phyloP scores from a whole-genome alignment of 2,888 invertebrate genomes.

The Choreutis nemorana region DNA sequence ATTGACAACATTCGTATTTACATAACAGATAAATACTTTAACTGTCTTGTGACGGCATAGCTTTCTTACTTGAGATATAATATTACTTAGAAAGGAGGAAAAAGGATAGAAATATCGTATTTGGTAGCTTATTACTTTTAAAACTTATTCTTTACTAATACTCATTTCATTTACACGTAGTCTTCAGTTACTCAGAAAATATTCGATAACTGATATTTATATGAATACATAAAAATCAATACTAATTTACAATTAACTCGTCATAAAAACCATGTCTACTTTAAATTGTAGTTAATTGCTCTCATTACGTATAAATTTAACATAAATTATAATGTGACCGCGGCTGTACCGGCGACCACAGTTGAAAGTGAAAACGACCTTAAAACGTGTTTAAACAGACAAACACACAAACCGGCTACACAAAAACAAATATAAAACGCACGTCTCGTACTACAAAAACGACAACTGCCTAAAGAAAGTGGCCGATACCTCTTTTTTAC shows the following conservation, averaged over 20 bases:
- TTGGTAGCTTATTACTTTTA: too few relatives aligned
- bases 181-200: too few relatives aligned
- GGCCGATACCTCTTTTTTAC: slow-evolving; percentile 11
- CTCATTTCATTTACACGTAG: too few relatives aligned
- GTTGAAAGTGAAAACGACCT: slow-evolving; percentile 58
- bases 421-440: slow-evolving; percentile 49
- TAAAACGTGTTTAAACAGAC: slow-evolving; percentile 42
- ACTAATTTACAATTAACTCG: too few relatives aligned
- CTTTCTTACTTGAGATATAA: too few relatives aligned
- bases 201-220: background rate
- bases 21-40: too few relatives aligned
- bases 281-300: background rate
- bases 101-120: too few relatives aligned
- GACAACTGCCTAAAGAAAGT: slow-evolving; percentile 24
- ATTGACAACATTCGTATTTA: background rate
- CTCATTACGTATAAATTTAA: background rate
- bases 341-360: slow-evolving; percentile 22
- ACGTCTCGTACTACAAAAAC: slow-evolving; percentile 35
- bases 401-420: slow-evolving; percentile 30
- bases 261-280: background rate
- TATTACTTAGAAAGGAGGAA: too few relatives aligned
- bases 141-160: too few relatives aligned
- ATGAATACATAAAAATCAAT: background rate
- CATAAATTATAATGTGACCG: too few relatives aligned
- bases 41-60: too few relatives aligned